Percentiles rank a stretch among this genome's conserved stretches.
These are phyloP conservation scores for Cordylochernes scorpioides DNA, from an alignment of 2,888 invertebrate species.

Conservation along the genomic window DNA sequence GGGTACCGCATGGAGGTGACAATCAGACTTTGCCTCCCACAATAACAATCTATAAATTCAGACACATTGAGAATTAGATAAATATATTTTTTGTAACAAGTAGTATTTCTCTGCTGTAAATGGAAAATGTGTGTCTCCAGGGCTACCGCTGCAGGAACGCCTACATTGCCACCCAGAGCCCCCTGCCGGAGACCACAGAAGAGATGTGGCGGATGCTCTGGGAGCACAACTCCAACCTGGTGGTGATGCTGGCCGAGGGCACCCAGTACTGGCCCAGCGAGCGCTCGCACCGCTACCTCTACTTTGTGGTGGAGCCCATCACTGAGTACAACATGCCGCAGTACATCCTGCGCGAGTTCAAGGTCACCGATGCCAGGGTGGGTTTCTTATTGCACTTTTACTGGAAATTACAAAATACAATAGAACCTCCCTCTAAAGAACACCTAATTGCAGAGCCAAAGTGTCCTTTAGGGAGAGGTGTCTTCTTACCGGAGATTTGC, in stretches of 20 bases:
- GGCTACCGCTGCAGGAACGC: constrained; percentile 57
- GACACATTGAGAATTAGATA: not conserved
- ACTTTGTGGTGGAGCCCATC: constrained; percentile 93
- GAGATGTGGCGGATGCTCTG: constrained; percentile 99
- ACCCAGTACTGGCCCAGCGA: constrained; percentile 82
- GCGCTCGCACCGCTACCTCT: constrained; percentile 82
- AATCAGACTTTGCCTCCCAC: not conserved
- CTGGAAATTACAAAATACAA: not conserved
- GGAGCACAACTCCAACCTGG: constrained; percentile 97
- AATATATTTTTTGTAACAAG: constrained; percentile 1
- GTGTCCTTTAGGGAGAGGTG: too few relatives aligned
- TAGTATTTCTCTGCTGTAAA: not conserved
- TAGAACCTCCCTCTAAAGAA: too few relatives aligned
- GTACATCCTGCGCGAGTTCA: constrained; percentile 93
- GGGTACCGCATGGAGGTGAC: too few relatives aligned
- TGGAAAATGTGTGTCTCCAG: constrained; percentile 3
- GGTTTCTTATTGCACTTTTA: constrained; percentile 8
- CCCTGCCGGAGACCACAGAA: constrained; percentile 77
- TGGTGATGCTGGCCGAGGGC: constrained; percentile 97
- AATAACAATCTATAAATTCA: not conserved
- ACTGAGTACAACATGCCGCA: constrained; percentile 99
- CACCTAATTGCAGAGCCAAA: too few relatives aligned
- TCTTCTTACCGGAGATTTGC: too few relatives aligned
- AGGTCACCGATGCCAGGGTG: constrained; percentile 74
- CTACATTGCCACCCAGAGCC: constrained; percentile 76